Conservation (phyloP, 1,140 invertebrate genomes). For the Anthonomus grandis region DNA sequence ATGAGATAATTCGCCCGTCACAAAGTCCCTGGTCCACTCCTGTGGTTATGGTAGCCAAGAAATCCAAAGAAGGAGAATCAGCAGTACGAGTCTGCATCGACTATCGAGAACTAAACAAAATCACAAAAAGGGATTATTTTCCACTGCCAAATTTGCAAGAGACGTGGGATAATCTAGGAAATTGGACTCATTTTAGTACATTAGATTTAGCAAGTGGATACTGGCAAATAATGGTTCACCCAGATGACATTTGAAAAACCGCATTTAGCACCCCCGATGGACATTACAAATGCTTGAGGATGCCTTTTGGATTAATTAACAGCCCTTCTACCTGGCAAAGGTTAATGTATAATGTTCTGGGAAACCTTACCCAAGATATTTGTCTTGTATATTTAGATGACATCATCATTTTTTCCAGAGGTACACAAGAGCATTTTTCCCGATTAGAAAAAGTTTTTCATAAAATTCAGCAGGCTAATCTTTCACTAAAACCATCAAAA, state of each 20-base stretch:
- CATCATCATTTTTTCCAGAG: too few species aligned
- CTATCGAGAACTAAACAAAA: constrained; percentile 43
- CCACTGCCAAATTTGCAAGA: constrained; percentile 54
- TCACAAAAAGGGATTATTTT: constrained; percentile 46
- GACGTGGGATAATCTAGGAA: constrained; percentile 47
- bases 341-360: constrained; percentile 48
- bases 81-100: constrained; percentile 46
- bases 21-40: constrained; percentile 36
- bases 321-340: constrained; percentile 51
- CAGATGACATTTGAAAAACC: constrained; percentile 18
- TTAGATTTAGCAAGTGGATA: constrained; percentile 43
- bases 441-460: too few species aligned
- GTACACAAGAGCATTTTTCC: too few species aligned
- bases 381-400: too few species aligned
- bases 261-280: background rate
- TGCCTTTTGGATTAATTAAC: constrained; percentile 47
- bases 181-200: constrained; percentile 45
- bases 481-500: too few species aligned
- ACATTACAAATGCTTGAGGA: constrained; percentile 41
- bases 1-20: constrained; percentile 45
- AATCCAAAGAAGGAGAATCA: constrained; percentile 32
- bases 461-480: too few species aligned
- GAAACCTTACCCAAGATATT: constrained; percentile 48
- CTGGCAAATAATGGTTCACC: constrained; percentile 15
- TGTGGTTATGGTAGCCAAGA: constrained; percentile 37